Evolutionary conservation across 1,140 invertebrate genomes (phyloP).

Genomic region (Hyles euphorbiae): DNA sequence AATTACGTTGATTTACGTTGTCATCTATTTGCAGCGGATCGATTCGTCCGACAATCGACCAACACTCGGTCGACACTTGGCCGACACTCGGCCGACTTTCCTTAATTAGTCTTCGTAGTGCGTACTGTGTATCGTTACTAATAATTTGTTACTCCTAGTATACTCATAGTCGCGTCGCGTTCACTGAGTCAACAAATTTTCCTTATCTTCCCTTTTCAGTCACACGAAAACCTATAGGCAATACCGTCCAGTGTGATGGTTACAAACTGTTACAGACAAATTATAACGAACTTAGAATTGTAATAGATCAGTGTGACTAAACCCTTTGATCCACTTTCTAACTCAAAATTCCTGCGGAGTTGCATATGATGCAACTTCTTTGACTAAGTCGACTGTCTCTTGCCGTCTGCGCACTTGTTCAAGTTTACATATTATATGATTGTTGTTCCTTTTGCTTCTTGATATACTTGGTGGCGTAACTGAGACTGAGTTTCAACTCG

Average conservation of each 20-base stretch:
- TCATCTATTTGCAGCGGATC: neutral
- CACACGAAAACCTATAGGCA: too few relatives aligned
- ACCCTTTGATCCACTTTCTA: too few relatives aligned
- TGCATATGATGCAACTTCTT: too few relatives aligned
- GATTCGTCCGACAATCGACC: neutral
- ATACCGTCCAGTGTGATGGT: too few relatives aligned
- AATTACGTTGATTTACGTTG: neutral
- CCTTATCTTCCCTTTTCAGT: neutral
- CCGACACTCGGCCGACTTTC: constrained; percentile 10
- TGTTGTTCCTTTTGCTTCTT: constrained; percentile 1
- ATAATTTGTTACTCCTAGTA: constrained; percentile 9
- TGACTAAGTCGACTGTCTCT: too few relatives aligned
- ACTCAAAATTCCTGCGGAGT: too few relatives aligned
- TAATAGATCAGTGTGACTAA: too few relatives aligned
- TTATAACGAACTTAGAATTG: too few relatives aligned
- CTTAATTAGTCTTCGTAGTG: constrained; percentile 49
- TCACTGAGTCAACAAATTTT: neutral
- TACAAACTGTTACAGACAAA: too few relatives aligned
- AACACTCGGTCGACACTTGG: neutral
- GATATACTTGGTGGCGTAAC: neutral
- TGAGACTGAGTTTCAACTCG: too few relatives aligned
- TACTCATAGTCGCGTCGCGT: neutral
- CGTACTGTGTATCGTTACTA: constrained; percentile 15
- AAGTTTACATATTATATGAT: too few relatives aligned
- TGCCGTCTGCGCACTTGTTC: too few relatives aligned